Percentiles rank a stretch among this genome's conserved stretches.
These are phyloP conservation scores for Tetranychus piercei DNA, from an alignment of 2,888 invertebrate species.

Conservation along the genomic window DNA sequence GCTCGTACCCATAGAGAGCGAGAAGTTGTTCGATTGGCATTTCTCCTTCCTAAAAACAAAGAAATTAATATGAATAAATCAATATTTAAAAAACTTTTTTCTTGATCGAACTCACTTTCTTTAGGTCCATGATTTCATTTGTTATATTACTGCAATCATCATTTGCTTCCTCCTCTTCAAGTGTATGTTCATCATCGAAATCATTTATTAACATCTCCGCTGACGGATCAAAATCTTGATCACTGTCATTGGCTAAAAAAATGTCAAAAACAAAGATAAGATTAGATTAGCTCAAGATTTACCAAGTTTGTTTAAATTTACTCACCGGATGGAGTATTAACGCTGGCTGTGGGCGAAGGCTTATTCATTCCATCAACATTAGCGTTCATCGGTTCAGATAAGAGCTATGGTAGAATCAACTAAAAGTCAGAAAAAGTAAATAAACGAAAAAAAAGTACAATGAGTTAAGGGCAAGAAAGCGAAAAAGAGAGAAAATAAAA, in stretches of 20 bases:
- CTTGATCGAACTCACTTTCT: conserved; percentile 41
- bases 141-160: conserved; percentile 61
- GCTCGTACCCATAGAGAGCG: conserved; percentile 58
- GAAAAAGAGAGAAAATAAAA: not conserved
- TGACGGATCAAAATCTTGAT: conserved; percentile 61
- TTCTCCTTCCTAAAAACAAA: conserved; percentile 53
- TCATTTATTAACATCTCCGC: conserved; percentile 94
- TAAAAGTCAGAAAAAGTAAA: not conserved
- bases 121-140: conserved; percentile 68
- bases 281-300: not conserved
- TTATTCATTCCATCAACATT: not conserved
- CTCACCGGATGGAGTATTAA: not conserved
- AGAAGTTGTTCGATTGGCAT: conserved; percentile 85
- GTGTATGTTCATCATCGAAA: conserved; percentile 85
- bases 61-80: conserved; percentile 16
- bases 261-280: not conserved
- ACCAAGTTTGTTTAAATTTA: not conserved
- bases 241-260: conserved; percentile 27
- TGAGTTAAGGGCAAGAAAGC: not conserved
- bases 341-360: not conserved
- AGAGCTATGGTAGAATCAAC: not conserved
- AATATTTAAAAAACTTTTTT: not conserved
- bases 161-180: conserved; percentile 90
- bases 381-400: not conserved
- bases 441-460: not conserved